Base-by-base conservation (phyloP, 2,888 invertebrate species). In the Gortyna flavago region DNA sequence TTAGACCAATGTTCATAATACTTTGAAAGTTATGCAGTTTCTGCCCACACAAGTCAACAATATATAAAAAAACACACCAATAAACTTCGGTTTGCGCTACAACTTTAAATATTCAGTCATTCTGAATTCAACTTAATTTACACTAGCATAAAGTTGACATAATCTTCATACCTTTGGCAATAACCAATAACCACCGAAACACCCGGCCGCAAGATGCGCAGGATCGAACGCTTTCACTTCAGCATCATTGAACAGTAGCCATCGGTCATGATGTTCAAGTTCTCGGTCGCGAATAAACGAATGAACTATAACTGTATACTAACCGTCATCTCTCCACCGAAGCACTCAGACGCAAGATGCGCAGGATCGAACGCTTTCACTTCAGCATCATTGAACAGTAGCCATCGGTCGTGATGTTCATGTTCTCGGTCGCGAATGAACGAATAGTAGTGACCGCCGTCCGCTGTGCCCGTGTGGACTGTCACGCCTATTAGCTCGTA, bases 391-490 rank as follows among this genome's bases (percentile, higher is more conserved):
- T 99, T 99, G 94, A 99, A 99, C 61, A 99, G 96, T 90, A 98
- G 98, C 99, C 99, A 99, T 89, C 99, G 98, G 95, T 99, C 99
- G 90, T 98, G 98, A 54, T 97, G 97, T 25, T 94, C 94, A 79
- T 98, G 97, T 85, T 97, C 97, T 59, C 99, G 97, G 95, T 99
- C 99, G 86, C 99, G 97, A 83, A 99, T 99, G 94, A 99, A 99
- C 97, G 98, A 98, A 95, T 99, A 99, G 95, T 99, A 99, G 95
- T 99, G 99, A 0, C 99, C 99, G 74, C 99, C 99, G 94, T 99
- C 99, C 1, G 99, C 99, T 0, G 99, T 99, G n/a, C 99, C 99
- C 29, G 99, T 99, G 95, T 99, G 99, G 0, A 99, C 99, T 0
- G 99, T 99, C 21, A 99, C 99, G 21, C 99, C 99, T 83, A 99